Base-by-base conservation (phyloP, 1,140 invertebrate genomes). In the Elymnias hypermnestra region DNA sequence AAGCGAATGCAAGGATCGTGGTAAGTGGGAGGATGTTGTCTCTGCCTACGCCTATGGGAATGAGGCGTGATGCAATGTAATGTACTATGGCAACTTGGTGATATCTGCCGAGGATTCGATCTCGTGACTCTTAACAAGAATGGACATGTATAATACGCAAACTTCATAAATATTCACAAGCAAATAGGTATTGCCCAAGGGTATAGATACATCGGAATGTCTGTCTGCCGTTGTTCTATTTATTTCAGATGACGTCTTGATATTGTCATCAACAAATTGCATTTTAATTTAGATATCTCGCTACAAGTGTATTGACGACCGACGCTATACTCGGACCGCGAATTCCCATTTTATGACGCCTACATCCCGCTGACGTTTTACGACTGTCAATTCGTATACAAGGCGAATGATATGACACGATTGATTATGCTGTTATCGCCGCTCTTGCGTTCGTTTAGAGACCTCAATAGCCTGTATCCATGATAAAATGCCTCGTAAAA, bases 351-450 rank as follows among this genome's bases (percentile, higher is more conserved):
- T 50, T 43, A 38, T 17, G 18, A 38, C 22, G 15, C 13, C 38
- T 12, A 12, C 49, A 48, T 49, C 10, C 46, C 36, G 18, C 41
- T 35, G 26, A 46, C 39, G 29, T 41, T 57, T 57, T 52, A 57
- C 36, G 48, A 52, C 15, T 43, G 44, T 38, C 48, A 43, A 47
- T 43, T 44, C 40, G n/a, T 19, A 28, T 15, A 39, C 25, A 29
- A 29, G 33, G 40, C 38, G n/a, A 26, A 21, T 25, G 17, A 3
- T 36, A 23, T 25, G 29, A 12, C 19, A 35, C 18, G 40, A 49
- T 23, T 26, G 19, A 40, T 8, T 29, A 40, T 14, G 33, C 33
- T 15, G 26, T 28, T 51, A 39, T 44, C 15, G 18, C 47, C 23
- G 29, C 17, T 53, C 31, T 39, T 35, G 14, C 28, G 3, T 28